A percentile compares a stretch with the other conserved stretches of the same genome.
phyloP scores from a whole-genome alignment of 2,797 vertebrate species.

The Chelonia mydas region DNA sequence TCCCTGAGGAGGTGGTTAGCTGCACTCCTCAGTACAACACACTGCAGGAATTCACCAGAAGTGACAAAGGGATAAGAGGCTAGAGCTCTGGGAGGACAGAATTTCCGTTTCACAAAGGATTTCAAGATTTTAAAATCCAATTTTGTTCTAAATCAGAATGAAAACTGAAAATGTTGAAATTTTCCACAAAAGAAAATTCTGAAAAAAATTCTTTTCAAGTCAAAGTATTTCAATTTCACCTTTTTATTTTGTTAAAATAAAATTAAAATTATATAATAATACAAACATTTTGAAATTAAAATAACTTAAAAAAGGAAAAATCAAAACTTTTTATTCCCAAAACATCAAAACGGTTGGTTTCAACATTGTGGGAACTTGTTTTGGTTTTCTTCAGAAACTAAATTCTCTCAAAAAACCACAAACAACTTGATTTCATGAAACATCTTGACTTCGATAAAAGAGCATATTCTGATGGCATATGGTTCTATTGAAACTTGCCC shows the following conservation, averaged over 20 bases:
- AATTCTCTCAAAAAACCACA: background rate
- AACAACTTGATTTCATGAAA: background rate
- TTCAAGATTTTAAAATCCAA: background rate
- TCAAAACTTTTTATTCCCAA: fast-evolving
- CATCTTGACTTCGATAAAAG: background rate
- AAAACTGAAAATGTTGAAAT: background rate
- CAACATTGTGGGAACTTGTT: background rate
- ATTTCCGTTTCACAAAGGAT: background rate
- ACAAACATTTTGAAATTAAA: conserved; percentile 7
- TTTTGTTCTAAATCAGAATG: conserved; percentile 40
- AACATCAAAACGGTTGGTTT: background rate
- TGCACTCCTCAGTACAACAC: background rate
- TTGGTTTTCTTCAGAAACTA: background rate
- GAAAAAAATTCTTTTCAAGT: background rate
- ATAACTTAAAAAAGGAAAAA: background rate
- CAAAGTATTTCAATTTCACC: background rate
- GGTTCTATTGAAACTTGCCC: background rate
- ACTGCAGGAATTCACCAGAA: background rate
- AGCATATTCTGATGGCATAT: background rate
- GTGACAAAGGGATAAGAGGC: background rate
- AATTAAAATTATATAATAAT: background rate
- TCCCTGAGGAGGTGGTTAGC: background rate
- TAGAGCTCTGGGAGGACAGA: conserved; percentile 19
- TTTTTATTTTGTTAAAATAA: background rate
- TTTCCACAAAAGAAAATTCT: background rate